Evolutionary conservation across 2,797 vertebrate species (phyloP), one percentile per base, ranked within the genome.

Genomic region (Morelia viridis): DNA sequence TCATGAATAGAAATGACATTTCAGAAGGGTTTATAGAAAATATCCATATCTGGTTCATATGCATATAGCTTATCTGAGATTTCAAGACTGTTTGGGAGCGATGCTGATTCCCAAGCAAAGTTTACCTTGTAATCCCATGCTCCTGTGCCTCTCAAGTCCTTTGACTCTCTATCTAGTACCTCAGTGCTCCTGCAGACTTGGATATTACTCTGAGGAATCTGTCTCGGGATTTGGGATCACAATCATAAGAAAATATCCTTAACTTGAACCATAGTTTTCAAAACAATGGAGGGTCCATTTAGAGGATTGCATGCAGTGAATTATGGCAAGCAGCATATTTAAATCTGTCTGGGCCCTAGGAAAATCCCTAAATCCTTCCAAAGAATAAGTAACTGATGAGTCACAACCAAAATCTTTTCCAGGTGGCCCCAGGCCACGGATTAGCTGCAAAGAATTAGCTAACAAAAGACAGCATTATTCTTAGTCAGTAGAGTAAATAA

Each of bases 1-100:
- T 80, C 80, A 24, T 68, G 93, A 96, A 92, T 41, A 76, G 68
- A 76, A 76, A 76, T 76, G 17, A 76, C 68, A 76, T 35, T 76
- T 35, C 31, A 71, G 65, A 71, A 71, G 6, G 3, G 68, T 71
- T 71, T 76, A 76, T 41, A 41, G 17, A 76, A 76, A 41, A 76
- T 76, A 76, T 41, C 31, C 31, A 76, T 35, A 35, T 76, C 31
- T 15, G 41, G 7, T 2, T 76, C 31, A 80, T 46, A 80, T 80
- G 35, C 35, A 80, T 41, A 46, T 80, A 80, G 41, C 19, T 24
- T 0, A 15, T 35, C 31, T 46, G 35, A 80, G 35, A 80, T 46
- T 80, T 80, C 17, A 80, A 17, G 35, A 80, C 8, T 22, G 4
- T 71, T 35, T 46, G 41, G 35, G 41, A 41, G 8, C 35, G 41